phyloP scores from a whole-genome alignment of 2,888 invertebrate species.

The Noctuana brunneofusca region DNA sequence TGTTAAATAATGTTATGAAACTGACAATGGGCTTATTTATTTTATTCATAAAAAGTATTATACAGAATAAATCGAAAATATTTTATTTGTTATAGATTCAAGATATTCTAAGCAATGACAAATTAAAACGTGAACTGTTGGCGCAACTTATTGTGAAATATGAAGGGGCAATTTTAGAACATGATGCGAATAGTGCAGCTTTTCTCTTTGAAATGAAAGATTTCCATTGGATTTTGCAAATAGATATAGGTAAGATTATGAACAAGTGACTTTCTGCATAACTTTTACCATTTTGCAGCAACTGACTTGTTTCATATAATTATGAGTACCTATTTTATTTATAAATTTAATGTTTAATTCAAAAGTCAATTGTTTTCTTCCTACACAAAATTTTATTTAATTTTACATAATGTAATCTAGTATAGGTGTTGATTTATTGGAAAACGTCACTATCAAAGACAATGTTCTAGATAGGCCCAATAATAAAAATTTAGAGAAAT shows the following conservation, averaged over 20 bases:
- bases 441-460: no score
- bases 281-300: not conserved
- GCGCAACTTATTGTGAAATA: slow-evolving; percentile 76
- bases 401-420: no score
- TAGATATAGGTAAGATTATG: slow-evolving; percentile 72
- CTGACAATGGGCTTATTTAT: no score
- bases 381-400: no score
- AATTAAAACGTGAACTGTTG: slow-evolving; percentile 68
- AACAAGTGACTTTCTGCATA: not conserved
- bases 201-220: slow-evolving; percentile 85
- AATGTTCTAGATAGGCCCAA: no score
- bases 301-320: no score
- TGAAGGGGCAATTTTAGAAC: slow-evolving; percentile 76
- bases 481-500: no score
- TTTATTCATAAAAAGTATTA: no score
- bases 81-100: slow-evolving; percentile 58
- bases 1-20: not conserved
- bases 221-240: slow-evolving; percentile 84
- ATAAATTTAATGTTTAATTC: no score
- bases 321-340: no score
- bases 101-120: slow-evolving; percentile 70
- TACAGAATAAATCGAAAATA: not conserved
- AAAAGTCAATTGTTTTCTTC: no score
- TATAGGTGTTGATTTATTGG: no score
- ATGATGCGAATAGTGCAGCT: slow-evolving; percentile 76